Percentiles rank a stretch among this genome's conserved stretches.
Conservation (phyloP, 2,888 invertebrate genomes). For the Rhorus exstirpatorius region DNA sequence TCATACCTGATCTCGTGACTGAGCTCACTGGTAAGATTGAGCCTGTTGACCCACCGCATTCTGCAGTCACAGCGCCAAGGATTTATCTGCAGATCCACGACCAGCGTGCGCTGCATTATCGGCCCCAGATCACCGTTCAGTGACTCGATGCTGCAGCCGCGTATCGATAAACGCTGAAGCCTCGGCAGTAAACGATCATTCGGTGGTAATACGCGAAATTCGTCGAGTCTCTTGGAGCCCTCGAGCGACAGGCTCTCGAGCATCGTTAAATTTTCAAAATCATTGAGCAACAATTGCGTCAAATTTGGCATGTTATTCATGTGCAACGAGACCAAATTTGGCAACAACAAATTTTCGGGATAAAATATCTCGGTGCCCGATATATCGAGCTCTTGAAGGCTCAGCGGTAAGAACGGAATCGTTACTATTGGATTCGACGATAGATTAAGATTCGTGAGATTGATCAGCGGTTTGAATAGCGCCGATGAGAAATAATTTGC, state of each 20-base stretch:
- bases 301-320: slow-evolving; percentile 88
- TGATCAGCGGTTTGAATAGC: slow-evolving; percentile 79
- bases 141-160: slow-evolving; percentile 86
- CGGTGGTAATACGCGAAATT: slow-evolving; percentile 86
- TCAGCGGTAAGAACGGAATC: slow-evolving; percentile 88
- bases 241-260: slow-evolving; percentile 87
- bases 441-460: slow-evolving; percentile 78
- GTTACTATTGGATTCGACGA: slow-evolving; percentile 87
- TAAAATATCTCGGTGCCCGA: slow-evolving; percentile 88
- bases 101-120: slow-evolving; percentile 86
- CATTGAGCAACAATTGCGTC: slow-evolving; percentile 87
- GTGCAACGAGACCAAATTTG: slow-evolving; percentile 87
- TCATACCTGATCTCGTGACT: slow-evolving; percentile 87
- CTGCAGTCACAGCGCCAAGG: slow-evolving; percentile 90
- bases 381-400: slow-evolving; percentile 88
- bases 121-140: slow-evolving; percentile 85
- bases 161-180: slow-evolving; percentile 86
- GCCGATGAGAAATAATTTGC: slow-evolving; percentile 76
- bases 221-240: slow-evolving; percentile 87
- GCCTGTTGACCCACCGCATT: slow-evolving; percentile 87
- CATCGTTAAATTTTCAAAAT: slow-evolving; percentile 87
- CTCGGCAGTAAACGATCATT: slow-evolving; percentile 86
- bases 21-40: slow-evolving; percentile 85
- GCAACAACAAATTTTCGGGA: slow-evolving; percentile 85
- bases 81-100: slow-evolving; percentile 88